These are phyloP conservation scores for Aphis gossypii DNA, from an alignment of 1,140 invertebrate genomes.

Conservation along the genomic window DNA sequence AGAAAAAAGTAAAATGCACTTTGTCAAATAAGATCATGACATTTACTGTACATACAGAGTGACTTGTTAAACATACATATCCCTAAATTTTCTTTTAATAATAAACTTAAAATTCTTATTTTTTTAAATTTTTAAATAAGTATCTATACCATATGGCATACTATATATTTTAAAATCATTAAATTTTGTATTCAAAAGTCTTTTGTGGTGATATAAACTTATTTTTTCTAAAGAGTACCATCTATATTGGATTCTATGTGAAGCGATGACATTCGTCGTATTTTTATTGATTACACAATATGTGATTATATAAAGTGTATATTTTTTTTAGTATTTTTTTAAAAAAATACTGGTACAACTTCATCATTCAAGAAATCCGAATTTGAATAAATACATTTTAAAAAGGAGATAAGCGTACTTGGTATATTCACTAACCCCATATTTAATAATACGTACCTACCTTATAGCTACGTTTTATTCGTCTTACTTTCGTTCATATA, in stretches of 20 bases:
- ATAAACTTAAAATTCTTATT: neutral
- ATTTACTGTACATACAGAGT: neutral
- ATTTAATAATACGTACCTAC: neutral
- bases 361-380: neutral
- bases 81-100: neutral
- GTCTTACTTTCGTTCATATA: neutral
- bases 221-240: neutral
- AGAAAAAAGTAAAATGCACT: neutral
- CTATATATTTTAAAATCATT: neutral
- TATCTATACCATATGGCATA: no score
- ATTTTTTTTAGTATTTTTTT: no score
- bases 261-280: neutral
- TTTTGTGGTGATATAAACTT: neutral
- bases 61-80: neutral
- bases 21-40: neutral
- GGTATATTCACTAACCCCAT: neutral
- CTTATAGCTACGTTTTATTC: neutral
- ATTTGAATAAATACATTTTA: slow-evolving; percentile 20
- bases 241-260: neutral
- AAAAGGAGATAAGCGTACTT: neutral
- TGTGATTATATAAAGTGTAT: neutral
- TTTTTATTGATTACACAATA: neutral
- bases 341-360: neutral
- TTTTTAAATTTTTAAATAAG: neutral
- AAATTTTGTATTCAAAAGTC: neutral